phyloP scores from a whole-genome alignment of 2,113 vertebrate genomes.

The Sceloporus undulatus region DNA sequence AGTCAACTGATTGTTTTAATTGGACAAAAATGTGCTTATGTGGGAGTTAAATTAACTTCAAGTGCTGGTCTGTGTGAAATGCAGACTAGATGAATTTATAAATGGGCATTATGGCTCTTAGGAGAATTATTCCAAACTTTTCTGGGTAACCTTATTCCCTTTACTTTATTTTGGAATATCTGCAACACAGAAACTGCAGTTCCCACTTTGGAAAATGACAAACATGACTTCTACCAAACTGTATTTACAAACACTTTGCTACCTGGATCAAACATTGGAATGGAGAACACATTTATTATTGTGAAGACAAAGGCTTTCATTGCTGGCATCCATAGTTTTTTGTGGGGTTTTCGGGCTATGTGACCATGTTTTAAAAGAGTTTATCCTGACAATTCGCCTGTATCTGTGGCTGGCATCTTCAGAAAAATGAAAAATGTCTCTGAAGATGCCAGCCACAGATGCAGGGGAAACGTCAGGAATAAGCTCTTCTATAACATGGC shows the following conservation, averaged over 20 bases:
- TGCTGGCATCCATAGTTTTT: no score
- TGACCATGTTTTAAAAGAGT: no score
- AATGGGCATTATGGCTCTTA: neutral
- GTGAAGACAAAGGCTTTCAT: no score
- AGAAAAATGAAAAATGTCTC: no score
- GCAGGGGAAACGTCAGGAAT: no score
- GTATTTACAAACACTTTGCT: neutral
- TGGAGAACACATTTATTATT: no score
- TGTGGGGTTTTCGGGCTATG: no score
- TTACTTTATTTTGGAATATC: slow-evolving; percentile 18
- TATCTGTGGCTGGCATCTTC: no score
- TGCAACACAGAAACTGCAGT: slow-evolving; percentile 9
- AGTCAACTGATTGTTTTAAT: neutral
- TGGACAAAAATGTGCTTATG: neutral
- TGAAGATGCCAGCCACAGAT: no score
- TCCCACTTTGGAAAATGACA: neutral
- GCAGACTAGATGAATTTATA: neutral
- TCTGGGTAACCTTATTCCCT: slow-evolving; percentile 1
- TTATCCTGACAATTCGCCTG: no score
- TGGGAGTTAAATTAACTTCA: slow-evolving; percentile 20
- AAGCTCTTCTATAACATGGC: no score
- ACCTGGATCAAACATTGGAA: slow-evolving; percentile 23
- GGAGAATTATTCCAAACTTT: slow-evolving; percentile 5
- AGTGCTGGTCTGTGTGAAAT: neutral
- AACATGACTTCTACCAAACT: slow-evolving; percentile 43